These are phyloP conservation scores for Drosophila paulistorum DNA, from an alignment of 1,140 invertebrate genomes.

Conservation along the genomic window DNA sequence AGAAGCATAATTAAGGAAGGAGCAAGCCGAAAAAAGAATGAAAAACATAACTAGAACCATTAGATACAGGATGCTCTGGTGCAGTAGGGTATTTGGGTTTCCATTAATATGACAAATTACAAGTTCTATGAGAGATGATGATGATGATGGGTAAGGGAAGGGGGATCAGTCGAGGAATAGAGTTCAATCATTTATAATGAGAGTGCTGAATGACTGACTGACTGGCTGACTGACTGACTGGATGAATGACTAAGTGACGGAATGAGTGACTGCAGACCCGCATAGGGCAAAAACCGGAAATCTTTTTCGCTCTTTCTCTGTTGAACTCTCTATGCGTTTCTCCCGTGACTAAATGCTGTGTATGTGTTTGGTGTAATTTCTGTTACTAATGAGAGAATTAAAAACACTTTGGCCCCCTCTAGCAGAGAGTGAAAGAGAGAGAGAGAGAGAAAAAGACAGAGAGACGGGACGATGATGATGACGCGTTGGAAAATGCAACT, in stretches of 20 bases:
- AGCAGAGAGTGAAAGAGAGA: slow-evolving; percentile 15
- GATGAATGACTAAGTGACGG: neutral
- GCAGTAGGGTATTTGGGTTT: neutral
- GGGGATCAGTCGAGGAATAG: neutral
- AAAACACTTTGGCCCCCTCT: slow-evolving; percentile 67
- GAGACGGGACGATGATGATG: slow-evolving; percentile 37
- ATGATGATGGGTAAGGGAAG: neutral
- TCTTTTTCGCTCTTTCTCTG: slow-evolving; percentile 16
- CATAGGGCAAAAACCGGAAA: slow-evolving; percentile 35
- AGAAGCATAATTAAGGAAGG: neutral
- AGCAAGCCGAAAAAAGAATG: neutral
- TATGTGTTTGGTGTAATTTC: slow-evolving; percentile 62
- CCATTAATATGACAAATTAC: slow-evolving; percentile 14
- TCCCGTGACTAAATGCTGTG: slow-evolving; percentile 6
- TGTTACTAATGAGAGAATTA: slow-evolving; percentile 81
- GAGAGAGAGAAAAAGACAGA: slow-evolving; percentile 17
- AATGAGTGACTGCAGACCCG: slow-evolving; percentile 7
- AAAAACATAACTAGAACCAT: neutral
- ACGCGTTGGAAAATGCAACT: slow-evolving; percentile 38
- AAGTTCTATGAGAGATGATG: neutral
- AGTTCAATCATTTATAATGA: slow-evolving; percentile 13
- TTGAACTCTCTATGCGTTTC: slow-evolving; percentile 15
- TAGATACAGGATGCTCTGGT: neutral
- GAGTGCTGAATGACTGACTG: slow-evolving; percentile 8
- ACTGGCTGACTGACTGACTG: neutral